Evolutionary conservation across 2,888 invertebrate species (phyloP), one percentile per base, ranked within the genome.

Genomic region (Sinodicranocentrus sp.): DNA sequence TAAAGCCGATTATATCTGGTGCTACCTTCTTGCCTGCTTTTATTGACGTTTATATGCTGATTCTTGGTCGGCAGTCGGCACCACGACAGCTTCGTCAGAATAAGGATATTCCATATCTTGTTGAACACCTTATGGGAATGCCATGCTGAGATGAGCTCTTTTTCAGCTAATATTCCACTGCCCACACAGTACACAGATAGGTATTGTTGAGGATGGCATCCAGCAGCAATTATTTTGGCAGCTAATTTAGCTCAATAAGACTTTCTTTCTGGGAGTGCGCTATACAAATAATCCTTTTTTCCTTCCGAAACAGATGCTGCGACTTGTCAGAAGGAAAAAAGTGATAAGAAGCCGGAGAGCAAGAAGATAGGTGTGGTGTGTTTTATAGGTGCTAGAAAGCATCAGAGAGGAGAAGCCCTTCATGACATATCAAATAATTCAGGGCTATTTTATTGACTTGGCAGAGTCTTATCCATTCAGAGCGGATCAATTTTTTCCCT

Each of bases 221-320:
- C 23, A 75, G 68, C 23, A 75, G 68, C 82, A 82, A 82, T 82
- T 82, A 82, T 75, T 80, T 75, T 82, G 28, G 73, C 82, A 73
- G 82, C 82, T 82, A 82, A 82, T 82, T 82, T 82, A 82, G 82
- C 26, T 68, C 73, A 75, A 82, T 82, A 73, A 79, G 67, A 68
- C 67, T 77, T 78, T 77, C 63, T 26, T 67, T 54, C 52, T n/a
- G 17, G 28, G 21, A 10, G 26, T 21, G 23, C 19, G 25, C 33
- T 28, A 63, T 28, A 33, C 28, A 28, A 63, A 63, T 33, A 72
- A 67, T n/a, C n/a, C n/a, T n/a, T n/a, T n/a, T n/a, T n/a, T n/a
- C n/a, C n/a, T n/a, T n/a, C n/a, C 25, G 71, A 67, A 73, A 23
- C 82, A 82, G 67, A 82, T 82, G 82, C 52, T 79, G 52, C 65